Conservation (phyloP, 2,888 invertebrate species). For the Chesias legatella region DNA sequence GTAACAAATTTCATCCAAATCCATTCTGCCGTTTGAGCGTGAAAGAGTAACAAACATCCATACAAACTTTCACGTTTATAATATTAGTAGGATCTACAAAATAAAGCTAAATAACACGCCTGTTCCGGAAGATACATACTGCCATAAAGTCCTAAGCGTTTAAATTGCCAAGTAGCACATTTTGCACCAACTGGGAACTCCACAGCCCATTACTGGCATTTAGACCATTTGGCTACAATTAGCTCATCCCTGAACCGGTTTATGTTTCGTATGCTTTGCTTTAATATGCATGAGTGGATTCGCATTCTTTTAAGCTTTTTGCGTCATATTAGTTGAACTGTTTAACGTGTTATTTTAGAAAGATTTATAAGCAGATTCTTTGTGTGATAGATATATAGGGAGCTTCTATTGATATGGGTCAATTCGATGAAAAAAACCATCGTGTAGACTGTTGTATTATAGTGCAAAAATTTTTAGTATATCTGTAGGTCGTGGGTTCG, state of each 20-base stretch:
- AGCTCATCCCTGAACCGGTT: constrained; percentile 31
- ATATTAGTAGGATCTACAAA: no score
- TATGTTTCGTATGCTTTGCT: constrained; percentile 16
- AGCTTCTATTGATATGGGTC: no score
- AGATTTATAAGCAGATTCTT: no score
- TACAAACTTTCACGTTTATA: no score
- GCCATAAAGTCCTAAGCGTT: constrained; percentile 51
- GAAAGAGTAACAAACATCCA: no score
- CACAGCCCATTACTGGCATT: constrained; percentile 40
- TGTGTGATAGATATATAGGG: no score
- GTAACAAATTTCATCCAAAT: no score
- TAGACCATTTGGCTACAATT: constrained; percentile 44
- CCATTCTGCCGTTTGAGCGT: no score
- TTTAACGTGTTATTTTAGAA: not conserved
- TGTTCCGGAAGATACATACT: constrained; percentile 39
- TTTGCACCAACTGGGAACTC: constrained; percentile 37
- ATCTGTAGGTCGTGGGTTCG: no score
- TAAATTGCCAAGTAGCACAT: constrained; percentile 42
- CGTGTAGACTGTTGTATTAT: no score
- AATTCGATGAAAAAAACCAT: no score
- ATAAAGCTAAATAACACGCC: constrained; percentile 35
- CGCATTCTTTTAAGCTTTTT: constrained; percentile 5
- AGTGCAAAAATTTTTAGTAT: no score
- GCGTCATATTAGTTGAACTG: constrained; percentile 13
- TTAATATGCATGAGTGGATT: constrained; percentile 16